These are phyloP conservation scores for Dreissena polymorpha DNA, from an alignment of 1,140 invertebrate species.

Conservation along the genomic window DNA sequence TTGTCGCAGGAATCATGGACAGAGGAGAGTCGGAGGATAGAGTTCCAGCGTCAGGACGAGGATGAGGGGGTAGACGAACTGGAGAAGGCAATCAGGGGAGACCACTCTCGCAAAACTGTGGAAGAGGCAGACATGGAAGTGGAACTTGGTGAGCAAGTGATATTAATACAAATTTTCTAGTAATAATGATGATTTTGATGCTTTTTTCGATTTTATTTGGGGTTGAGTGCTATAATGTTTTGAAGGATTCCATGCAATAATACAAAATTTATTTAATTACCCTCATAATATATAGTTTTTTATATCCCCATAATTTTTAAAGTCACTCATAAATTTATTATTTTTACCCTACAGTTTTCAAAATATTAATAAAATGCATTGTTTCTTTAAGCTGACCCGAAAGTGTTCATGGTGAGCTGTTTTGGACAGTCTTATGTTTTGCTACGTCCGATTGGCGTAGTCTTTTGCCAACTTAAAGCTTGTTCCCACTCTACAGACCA, in stretches of 20 bases:
- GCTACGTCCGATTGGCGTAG: no score
- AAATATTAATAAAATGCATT: no score
- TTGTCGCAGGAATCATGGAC: slow-evolving; percentile 35
- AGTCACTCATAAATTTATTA: background rate
- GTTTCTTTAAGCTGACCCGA: no score
- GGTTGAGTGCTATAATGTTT: background rate
- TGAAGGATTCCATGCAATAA: no score
- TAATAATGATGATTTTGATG: background rate
- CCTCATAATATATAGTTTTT: no score
- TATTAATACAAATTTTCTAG: no score
- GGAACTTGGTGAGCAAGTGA: slow-evolving; percentile 12
- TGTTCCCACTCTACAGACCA: no score
- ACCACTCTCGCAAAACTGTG: background rate
- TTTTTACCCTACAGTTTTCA: no score
- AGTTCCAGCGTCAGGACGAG: background rate
- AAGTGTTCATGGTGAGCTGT: no score
- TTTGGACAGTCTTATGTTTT: no score
- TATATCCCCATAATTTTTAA: background rate
- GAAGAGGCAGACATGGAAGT: background rate
- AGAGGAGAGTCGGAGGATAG: slow-evolving; percentile 11
- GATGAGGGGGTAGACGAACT: background rate
- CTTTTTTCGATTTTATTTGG: background rate
- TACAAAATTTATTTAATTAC: no score
- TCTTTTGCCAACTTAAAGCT: no score
- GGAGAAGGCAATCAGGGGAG: slow-evolving; percentile 4